Conservation (phyloP, 2,888 invertebrate genomes). For the Hermaeophaga mercurialis region DNA sequence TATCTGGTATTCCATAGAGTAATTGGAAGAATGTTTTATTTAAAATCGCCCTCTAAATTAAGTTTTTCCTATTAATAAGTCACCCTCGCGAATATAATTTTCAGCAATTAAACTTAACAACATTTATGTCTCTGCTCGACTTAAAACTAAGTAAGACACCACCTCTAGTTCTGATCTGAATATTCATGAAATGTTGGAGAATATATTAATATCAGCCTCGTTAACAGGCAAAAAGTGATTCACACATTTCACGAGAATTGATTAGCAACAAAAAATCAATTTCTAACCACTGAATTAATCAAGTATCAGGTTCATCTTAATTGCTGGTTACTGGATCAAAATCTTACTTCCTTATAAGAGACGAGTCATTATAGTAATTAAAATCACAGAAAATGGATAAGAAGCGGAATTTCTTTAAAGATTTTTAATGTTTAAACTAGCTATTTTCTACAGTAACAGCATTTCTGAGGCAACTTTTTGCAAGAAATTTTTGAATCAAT, state of each 20-base stretch:
- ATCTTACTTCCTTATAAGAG: background rate
- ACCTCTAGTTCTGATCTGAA: background rate
- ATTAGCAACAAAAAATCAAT: background rate
- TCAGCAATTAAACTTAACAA: no score
- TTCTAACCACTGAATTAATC: background rate
- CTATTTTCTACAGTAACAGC: no score
- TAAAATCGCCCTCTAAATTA: no score
- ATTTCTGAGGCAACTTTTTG: no score
- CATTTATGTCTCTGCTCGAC: background rate
- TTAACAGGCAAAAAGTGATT: constrained; percentile 3
- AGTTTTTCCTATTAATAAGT: no score
- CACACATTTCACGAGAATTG: background rate
- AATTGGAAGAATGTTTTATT: no score
- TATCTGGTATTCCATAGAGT: no score
- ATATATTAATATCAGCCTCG: background rate
- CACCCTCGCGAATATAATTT: no score
- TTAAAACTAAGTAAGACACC: background rate
- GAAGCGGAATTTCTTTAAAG: no score
- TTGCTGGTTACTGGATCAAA: background rate
- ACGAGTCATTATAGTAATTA: background rate
- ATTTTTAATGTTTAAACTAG: no score
- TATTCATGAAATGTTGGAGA: background rate
- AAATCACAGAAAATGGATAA: no score
- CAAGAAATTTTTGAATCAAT: no score
- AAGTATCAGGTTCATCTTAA: constrained; percentile 2